Conservation (phyloP, 2,113 vertebrate genomes). For the Prochilodus magdalenae region DNA sequence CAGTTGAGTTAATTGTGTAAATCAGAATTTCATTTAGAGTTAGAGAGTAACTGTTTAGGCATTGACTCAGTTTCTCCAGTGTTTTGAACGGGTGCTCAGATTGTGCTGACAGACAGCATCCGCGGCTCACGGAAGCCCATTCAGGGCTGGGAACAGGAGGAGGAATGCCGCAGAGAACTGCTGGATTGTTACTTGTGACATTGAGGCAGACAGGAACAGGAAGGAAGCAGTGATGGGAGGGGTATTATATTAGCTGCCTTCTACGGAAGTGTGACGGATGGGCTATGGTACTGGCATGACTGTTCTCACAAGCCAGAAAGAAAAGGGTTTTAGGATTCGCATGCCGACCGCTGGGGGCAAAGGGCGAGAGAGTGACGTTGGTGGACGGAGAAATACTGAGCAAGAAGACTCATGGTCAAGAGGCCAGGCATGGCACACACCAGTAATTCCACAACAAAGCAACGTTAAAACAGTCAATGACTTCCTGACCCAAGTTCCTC, state of each 20-base stretch:
- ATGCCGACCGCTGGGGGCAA: neutral
- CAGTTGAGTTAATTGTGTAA: neutral
- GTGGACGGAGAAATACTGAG: neutral
- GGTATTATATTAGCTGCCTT: conserved; percentile 42
- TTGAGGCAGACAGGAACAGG: conserved; percentile 71
- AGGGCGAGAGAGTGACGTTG: neutral
- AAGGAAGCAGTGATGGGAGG: conserved; percentile 62
- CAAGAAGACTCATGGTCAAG: conserved; percentile 3
- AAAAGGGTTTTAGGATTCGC: conserved; percentile 17
- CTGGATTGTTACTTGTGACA: conserved; percentile 55
- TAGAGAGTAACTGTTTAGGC: neutral
- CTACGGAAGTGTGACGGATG: conserved; percentile 55
- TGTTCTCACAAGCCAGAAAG: conserved; percentile 42
- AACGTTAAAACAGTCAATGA: neutral
- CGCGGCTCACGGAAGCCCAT: conserved; percentile 37
- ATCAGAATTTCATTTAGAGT: neutral
- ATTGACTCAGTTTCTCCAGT: no score
- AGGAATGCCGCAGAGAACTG: conserved; percentile 14
- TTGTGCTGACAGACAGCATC: conserved; percentile 46
- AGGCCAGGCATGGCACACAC: neutral
- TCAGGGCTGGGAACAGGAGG: conserved; percentile 50
- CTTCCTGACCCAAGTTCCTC: neutral
- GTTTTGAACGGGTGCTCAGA: neutral
- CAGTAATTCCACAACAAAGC: neutral
- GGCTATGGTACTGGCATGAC: conserved; percentile 22